These are phyloP conservation scores for Rousettus madagascariensis DNA, from an alignment of 2,797 vertebrate species.

Conservation along the genomic window DNA sequence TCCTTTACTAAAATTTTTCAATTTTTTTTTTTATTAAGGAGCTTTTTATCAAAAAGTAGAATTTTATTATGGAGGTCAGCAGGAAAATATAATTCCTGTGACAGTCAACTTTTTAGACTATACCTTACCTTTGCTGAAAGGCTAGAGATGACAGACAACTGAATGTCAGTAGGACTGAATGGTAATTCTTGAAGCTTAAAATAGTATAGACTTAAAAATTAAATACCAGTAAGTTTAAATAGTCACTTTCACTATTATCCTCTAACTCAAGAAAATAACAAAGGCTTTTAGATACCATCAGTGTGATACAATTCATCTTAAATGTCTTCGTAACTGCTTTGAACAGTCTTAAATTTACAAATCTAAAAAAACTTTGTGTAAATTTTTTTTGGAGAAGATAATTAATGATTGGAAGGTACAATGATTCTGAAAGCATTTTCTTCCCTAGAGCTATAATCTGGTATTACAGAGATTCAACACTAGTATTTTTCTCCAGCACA, in stretches of 20 bases:
- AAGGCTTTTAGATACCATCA: background rate
- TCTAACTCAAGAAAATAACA: conserved; percentile 19
- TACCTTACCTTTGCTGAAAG: conserved; percentile 1
- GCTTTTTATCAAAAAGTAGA: background rate
- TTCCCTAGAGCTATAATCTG: background rate
- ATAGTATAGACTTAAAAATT: background rate
- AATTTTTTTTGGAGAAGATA: background rate
- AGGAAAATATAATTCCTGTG: background rate
- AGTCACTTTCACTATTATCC: background rate
- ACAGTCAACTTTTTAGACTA: background rate
- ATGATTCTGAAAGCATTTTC: background rate
- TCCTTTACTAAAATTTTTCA: background rate
- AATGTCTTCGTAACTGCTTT: conserved; percentile 2
- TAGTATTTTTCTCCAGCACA: background rate
- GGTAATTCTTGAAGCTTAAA: background rate
- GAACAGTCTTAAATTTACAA: background rate
- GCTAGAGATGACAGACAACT: background rate
- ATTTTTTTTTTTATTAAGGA: background rate
- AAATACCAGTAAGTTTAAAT: background rate
- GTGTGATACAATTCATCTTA: background rate
- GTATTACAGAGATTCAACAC: background rate
- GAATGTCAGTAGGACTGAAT: background rate
- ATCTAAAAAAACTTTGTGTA: background rate
- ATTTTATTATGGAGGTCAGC: background rate
- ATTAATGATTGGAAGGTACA: background rate